phyloP scores from a whole-genome alignment of 2,888 invertebrate species.

The Oscheius sp. region DNA sequence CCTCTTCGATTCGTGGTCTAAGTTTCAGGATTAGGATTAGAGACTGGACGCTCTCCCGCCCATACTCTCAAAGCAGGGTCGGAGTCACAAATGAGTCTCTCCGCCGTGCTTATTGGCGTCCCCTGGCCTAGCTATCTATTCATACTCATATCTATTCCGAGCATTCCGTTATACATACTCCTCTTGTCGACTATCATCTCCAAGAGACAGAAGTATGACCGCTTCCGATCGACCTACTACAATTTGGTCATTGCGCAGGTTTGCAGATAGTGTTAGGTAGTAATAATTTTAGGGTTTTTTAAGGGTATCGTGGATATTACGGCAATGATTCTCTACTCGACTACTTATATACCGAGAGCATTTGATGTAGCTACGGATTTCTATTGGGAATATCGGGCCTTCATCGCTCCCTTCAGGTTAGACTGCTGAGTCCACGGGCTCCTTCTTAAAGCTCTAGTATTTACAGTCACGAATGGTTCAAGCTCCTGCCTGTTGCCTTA shows the following conservation, averaged over 20 bases:
- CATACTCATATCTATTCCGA: background rate
- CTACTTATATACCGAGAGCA: slow-evolving; percentile 6
- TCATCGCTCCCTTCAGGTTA: slow-evolving; percentile 17
- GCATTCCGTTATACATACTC: slow-evolving; percentile 4
- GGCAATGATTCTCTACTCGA: slow-evolving; percentile 13
- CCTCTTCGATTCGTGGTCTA: background rate
- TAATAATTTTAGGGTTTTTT: background rate
- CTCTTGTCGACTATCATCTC: background rate
- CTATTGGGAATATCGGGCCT: slow-evolving; percentile 6
- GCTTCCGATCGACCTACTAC: slow-evolving; percentile 13
- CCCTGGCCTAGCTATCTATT: slow-evolving; percentile 26
- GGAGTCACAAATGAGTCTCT: slow-evolving; percentile 3
- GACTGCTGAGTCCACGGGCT: background rate
- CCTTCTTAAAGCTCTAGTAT: background rate
- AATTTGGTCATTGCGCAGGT: slow-evolving; percentile 22
- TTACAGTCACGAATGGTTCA: background rate
- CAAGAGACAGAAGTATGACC: background rate
- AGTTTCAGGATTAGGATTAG: slow-evolving; percentile 7
- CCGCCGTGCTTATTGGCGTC: slow-evolving; percentile 1
- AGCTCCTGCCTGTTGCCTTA: no score
- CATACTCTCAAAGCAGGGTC: background rate
- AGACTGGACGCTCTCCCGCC: background rate
- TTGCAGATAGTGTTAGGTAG: no score
- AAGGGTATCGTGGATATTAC: slow-evolving; percentile 2
- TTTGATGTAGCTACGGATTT: background rate